These are phyloP conservation scores for Hirtodrosophila alboralis DNA, from an alignment of 2,888 invertebrate genomes.

Conservation along the genomic window DNA sequence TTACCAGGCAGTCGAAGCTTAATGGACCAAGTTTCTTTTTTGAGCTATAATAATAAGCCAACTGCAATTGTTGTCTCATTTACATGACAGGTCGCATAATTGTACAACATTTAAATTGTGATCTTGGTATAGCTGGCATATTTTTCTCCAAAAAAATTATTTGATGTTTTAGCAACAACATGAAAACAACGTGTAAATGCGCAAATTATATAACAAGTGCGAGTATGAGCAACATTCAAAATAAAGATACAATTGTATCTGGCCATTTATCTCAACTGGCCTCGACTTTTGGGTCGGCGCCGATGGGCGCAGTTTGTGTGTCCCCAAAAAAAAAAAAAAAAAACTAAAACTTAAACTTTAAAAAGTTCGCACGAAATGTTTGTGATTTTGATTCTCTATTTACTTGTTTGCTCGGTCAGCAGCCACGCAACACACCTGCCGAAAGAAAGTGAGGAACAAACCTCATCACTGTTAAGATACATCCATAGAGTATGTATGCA, in stretches of 20 bases:
- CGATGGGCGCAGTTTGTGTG: constrained; percentile 40
- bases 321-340: constrained; percentile 12
- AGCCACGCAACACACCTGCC: constrained; percentile 38
- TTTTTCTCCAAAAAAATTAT: constrained; percentile 37
- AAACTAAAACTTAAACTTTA: background rate
- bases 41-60: background rate
- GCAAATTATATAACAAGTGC: constrained; percentile 65
- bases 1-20: constrained; percentile 7
- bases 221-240: constrained; percentile 42
- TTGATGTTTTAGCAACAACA: constrained; percentile 37
- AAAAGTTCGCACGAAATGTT: constrained; percentile 53
- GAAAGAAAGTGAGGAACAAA: constrained; percentile 49
- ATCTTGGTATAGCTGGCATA: constrained; percentile 25
- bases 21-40: constrained; percentile 19
- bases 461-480: constrained; percentile 32
- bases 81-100: constrained; percentile 42
- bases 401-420: constrained; percentile 44
- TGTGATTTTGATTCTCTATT: constrained; percentile 44
- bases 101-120: constrained; percentile 63
- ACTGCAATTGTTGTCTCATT: constrained; percentile 35
- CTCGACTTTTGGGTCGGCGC: background rate
- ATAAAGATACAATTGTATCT: constrained; percentile 72
- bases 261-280: constrained; percentile 56
- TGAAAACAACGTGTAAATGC: constrained; percentile 62
- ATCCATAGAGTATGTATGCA: constrained; percentile 3